phyloP scores from a whole-genome alignment of 2,113 vertebrate genomes.

The Pycnonotus jocosus region DNA sequence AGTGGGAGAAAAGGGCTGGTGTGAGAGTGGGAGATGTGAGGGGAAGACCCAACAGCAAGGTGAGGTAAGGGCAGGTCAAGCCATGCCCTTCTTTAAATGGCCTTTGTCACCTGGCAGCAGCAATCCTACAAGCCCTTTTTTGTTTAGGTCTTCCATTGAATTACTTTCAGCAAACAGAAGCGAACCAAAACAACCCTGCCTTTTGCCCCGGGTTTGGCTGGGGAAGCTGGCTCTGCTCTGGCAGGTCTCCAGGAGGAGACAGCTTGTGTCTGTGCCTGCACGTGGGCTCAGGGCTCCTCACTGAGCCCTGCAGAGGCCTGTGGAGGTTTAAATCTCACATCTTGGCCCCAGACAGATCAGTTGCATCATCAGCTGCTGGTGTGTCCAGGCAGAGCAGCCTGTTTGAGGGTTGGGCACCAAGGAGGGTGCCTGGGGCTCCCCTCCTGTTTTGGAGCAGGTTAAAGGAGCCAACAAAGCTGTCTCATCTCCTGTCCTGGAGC shows the following conservation, averaged over 20 bases:
- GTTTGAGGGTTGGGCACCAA: too few species aligned
- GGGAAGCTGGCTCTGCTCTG: not conserved
- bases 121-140: not conserved
- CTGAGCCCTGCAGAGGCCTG: not conserved
- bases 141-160: not conserved
- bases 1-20: not conserved
- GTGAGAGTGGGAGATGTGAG: not conserved
- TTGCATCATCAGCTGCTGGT: not conserved
- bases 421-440: not conserved
- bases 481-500: not conserved
- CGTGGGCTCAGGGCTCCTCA: not conserved
- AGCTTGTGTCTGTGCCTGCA: not conserved
- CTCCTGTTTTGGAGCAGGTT: accelerated
- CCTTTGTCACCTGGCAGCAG: constrained; percentile 19
- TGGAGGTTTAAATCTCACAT: not conserved
- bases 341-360: not conserved
- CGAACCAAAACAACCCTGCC: not conserved
- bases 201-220: not conserved
- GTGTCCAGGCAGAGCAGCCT: not conserved
- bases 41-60: not conserved
- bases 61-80: not conserved
- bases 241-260: accelerated
- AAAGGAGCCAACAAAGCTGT: not conserved
- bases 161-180: constrained; percentile 4
- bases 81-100: not conserved